Percentiles rank a stretch among this genome's conserved stretches.
Evolutionary conservation across 2,888 invertebrate species (phyloP).

Genomic region (Andrena flavipes): DNA sequence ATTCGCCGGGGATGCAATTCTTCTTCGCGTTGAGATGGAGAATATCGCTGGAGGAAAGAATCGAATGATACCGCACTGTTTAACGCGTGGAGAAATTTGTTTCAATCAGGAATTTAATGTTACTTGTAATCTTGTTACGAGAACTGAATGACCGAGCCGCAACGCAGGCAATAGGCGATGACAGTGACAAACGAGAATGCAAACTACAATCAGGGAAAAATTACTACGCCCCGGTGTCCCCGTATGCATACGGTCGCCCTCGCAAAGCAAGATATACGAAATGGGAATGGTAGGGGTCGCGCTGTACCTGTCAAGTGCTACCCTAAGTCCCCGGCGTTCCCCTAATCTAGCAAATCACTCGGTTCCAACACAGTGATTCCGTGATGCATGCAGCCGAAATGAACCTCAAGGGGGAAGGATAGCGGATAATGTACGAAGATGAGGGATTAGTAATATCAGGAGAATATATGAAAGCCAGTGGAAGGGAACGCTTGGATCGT

Average conservation of each 20-base stretch:
- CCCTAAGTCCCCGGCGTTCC: conserved; percentile 52
- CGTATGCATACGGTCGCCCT: neutral
- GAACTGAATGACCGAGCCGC: no score
- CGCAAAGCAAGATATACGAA: conserved; percentile 46
- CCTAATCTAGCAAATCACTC: conserved; percentile 62
- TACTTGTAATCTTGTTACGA: no score
- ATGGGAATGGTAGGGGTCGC: conserved; percentile 24
- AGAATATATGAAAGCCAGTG: conserved; percentile 4
- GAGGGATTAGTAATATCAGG: conserved; percentile 38
- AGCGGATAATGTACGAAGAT: conserved; percentile 23
- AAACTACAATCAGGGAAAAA: conserved; percentile 10
- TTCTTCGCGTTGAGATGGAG: neutral
- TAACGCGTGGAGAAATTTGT: neutral
- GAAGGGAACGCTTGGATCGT: neutral
- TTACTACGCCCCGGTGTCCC: conserved; percentile 4
- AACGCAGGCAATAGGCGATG: no score
- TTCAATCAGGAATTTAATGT: no score
- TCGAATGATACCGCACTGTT: neutral
- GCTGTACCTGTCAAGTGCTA: conserved; percentile 46
- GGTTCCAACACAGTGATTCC: conserved; percentile 53
- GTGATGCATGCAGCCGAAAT: conserved; percentile 56
- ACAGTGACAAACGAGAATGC: no score
- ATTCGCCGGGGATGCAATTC: neutral
- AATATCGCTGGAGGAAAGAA: neutral
- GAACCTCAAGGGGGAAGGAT: conserved; percentile 35